phyloP scores from a whole-genome alignment of 2,797 vertebrate genomes.

The Oophaga sylvatica region DNA sequence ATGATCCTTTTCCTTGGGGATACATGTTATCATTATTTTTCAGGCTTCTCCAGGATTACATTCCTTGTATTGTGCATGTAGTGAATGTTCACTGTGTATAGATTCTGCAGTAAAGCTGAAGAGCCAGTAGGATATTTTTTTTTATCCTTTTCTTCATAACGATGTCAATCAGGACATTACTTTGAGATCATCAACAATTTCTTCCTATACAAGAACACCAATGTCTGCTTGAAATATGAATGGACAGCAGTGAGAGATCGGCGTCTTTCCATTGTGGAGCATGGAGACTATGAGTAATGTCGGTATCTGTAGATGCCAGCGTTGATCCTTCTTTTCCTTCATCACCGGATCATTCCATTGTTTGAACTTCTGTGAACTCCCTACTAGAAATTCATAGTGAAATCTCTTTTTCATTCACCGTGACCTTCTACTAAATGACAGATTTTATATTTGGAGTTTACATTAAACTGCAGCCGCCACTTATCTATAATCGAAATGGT shows the following conservation, averaged over 20 bases:
- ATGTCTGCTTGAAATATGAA: not conserved
- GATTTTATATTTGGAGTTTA: conserved; percentile 26
- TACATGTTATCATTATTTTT: not conserved
- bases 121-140: too few relatives aligned
- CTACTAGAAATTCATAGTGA: conserved; percentile 22
- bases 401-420: conserved; percentile 19
- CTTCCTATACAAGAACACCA: not conserved
- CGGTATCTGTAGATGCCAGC: conserved; percentile 5
- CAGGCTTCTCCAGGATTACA: not conserved
- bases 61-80: not conserved
- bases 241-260: too few relatives aligned
- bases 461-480: conserved; percentile 12
- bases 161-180: not conserved
- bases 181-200: not conserved
- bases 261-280: not conserved
- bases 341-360: conserved; percentile 13
- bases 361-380: conserved; percentile 21
- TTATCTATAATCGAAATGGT: conserved; percentile 11
- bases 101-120: not conserved
- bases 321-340: conserved; percentile 8
- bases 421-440: conserved; percentile 31
- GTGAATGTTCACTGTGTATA: not conserved
- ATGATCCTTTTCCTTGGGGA: not conserved
- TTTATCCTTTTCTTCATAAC: not conserved
- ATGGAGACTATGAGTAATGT: conserved; percentile 15